Evolutionary conservation across 2,888 invertebrate genomes (phyloP).

Genomic region (Melieria crassipennis): DNA sequence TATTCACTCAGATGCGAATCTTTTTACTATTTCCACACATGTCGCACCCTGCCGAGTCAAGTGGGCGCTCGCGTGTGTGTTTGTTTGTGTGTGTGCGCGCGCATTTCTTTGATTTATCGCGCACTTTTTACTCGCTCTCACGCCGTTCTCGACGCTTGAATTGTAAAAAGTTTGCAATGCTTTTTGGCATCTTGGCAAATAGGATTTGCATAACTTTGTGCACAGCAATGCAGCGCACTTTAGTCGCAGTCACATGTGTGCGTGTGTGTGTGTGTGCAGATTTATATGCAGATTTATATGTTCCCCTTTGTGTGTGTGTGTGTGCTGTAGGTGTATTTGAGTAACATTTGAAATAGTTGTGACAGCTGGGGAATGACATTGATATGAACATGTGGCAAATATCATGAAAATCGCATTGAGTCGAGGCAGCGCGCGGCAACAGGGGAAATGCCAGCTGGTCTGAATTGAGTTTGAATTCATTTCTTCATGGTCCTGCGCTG

Average conservation of each 20-base stretch:
- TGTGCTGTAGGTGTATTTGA: constrained; percentile 2
- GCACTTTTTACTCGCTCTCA: too few relatives aligned
- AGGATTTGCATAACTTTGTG: background rate
- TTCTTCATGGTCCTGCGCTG: too few relatives aligned
- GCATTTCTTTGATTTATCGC: background rate
- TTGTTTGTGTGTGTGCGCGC: background rate
- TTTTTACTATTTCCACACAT: background rate
- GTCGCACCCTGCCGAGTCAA: background rate
- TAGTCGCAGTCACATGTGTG: background rate
- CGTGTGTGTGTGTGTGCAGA: background rate
- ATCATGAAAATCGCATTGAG: too few relatives aligned
- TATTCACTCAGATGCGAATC: background rate
- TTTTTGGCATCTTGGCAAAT: too few relatives aligned
- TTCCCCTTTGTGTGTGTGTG: background rate
- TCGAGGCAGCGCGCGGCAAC: too few relatives aligned
- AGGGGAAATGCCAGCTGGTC: too few relatives aligned
- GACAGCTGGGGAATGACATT: too few relatives aligned
- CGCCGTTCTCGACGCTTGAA: too few relatives aligned
- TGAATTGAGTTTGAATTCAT: too few relatives aligned
- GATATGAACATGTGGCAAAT: too few relatives aligned
- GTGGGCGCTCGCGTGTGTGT: background rate
- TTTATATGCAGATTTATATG: constrained; percentile 12
- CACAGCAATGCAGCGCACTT: background rate
- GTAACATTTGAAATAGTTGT: background rate
- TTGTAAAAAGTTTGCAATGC: too few relatives aligned